phyloP scores from a whole-genome alignment of 2,797 vertebrate genomes.

The Gastrophryne carolinensis region DNA sequence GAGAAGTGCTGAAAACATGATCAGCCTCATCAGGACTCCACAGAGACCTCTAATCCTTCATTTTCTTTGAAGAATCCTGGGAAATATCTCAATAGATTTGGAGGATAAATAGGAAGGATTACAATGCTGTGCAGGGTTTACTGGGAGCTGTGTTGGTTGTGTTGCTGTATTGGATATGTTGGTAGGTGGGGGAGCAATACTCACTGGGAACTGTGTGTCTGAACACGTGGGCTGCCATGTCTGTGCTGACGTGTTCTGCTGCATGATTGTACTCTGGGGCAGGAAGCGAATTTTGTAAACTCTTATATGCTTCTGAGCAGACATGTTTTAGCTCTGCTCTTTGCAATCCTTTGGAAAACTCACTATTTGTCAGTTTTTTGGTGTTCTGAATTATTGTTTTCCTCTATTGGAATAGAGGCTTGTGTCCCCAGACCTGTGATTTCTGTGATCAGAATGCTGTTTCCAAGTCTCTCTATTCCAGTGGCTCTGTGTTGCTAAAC shows the following conservation, averaged over 20 bases:
- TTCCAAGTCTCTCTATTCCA: too few relatives aligned
- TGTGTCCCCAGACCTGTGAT: too few relatives aligned
- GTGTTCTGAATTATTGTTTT: too few relatives aligned
- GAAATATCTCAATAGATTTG: conserved; percentile 49
- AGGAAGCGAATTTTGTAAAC: too few relatives aligned
- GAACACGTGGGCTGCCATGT: background rate
- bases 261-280: background rate
- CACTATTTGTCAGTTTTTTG: too few relatives aligned
- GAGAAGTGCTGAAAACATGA: conserved; percentile 35
- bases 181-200: conserved; percentile 9
- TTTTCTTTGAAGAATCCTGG: conserved; percentile 53
- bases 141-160: conserved; percentile 27
- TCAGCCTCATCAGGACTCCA: conserved; percentile 39
- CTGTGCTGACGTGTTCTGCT: background rate
- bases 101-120: conserved; percentile 48
- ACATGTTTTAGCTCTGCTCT: too few relatives aligned
- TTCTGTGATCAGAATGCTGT: too few relatives aligned
- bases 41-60: conserved; percentile 41
- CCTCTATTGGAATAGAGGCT: too few relatives aligned
- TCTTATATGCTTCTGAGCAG: too few relatives aligned
- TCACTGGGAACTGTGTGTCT: background rate
- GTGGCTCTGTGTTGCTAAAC: too few relatives aligned
- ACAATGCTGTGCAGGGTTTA: conserved; percentile 36
- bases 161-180: conserved; percentile 5
- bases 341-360: too few relatives aligned